These are phyloP conservation scores for Didymodactylos carnosus DNA, from an alignment of 2,888 invertebrate genomes.

Conservation along the genomic window DNA sequence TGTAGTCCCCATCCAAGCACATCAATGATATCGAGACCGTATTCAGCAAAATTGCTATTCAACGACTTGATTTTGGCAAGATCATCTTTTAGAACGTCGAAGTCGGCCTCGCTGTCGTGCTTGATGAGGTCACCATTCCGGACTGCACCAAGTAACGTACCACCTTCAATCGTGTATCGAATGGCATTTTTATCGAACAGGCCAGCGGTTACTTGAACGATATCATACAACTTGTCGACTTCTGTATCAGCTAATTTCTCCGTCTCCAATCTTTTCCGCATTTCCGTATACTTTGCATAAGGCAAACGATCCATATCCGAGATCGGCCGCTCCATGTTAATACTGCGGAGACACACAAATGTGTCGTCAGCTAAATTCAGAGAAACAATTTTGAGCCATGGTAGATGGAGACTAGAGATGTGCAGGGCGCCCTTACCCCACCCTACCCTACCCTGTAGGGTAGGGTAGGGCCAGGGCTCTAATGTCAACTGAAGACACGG, in stretches of 20 bases:
- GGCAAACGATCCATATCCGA: too few species aligned
- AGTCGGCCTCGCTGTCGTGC: neutral
- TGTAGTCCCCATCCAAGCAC: neutral
- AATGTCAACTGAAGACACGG: too few species aligned
- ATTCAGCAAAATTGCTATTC: neutral
- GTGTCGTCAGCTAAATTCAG: too few species aligned
- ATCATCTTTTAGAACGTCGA: neutral
- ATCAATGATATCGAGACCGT: neutral
- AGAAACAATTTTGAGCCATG: too few species aligned
- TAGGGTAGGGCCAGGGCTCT: too few species aligned
- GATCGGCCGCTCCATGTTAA: too few species aligned
- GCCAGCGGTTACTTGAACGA: neutral
- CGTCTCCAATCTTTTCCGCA: neutral
- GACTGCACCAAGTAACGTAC: too few species aligned
- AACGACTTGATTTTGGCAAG: neutral
- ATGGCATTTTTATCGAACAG: neutral
- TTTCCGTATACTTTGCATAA: neutral
- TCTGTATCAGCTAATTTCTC: neutral
- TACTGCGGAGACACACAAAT: too few species aligned
- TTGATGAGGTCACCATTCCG: neutral
- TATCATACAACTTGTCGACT: neutral
- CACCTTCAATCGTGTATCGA: neutral
- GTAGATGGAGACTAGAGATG: too few species aligned
- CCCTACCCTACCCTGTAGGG: too few species aligned
- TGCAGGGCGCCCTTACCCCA: too few species aligned